Conservation (phyloP, 2,888 invertebrate species). For the Syritta pipiens region DNA sequence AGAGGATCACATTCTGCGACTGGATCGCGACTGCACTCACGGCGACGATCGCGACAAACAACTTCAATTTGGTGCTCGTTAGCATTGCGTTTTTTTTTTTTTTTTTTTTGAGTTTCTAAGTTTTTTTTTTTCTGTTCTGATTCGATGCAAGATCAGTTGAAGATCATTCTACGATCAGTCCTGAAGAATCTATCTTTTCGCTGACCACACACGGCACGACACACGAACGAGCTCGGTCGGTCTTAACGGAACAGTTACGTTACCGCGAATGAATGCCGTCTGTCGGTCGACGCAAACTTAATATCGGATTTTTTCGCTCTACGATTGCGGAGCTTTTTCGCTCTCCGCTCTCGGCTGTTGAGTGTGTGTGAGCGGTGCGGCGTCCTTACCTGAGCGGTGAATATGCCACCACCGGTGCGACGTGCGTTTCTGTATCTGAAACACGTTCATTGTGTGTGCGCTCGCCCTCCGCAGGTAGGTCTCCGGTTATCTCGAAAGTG, state of each 20-base stretch:
- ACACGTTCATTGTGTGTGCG: no score
- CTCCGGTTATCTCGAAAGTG: slow-evolving; percentile 47
- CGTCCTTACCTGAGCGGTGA: no score
- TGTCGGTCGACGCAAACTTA: slow-evolving; percentile 54
- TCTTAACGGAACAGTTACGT: slow-evolving; percentile 60
- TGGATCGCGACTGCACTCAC: slow-evolving; percentile 40
- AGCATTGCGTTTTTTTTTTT: slow-evolving; percentile 30
- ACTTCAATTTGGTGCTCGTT: slow-evolving; percentile 16
- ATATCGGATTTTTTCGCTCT: slow-evolving; percentile 53
- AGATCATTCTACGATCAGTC: slow-evolving; percentile 58
- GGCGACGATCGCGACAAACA: slow-evolving; percentile 41
- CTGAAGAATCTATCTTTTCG: slow-evolving; percentile 15
- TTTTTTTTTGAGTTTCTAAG: slow-evolving; percentile 6
- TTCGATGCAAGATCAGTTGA: slow-evolving; percentile 28
- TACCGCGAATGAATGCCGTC: slow-evolving; percentile 58
- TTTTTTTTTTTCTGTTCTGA: slow-evolving; percentile 6
- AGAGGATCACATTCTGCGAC: slow-evolving; percentile 73
- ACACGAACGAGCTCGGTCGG: slow-evolving; percentile 47
- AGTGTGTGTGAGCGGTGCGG: slow-evolving; percentile 1
- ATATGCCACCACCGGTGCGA: no score
- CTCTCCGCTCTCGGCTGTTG: slow-evolving; percentile 18
- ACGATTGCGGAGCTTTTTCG: slow-evolving; percentile 43
- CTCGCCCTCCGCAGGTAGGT: no score
- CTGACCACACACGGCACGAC: no score
- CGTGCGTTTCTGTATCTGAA: not conserved